Percentiles rank a stretch among this genome's conserved stretches.
Conservation (phyloP, 2,113 vertebrate genomes). For the Gavialis gangeticus region DNA sequence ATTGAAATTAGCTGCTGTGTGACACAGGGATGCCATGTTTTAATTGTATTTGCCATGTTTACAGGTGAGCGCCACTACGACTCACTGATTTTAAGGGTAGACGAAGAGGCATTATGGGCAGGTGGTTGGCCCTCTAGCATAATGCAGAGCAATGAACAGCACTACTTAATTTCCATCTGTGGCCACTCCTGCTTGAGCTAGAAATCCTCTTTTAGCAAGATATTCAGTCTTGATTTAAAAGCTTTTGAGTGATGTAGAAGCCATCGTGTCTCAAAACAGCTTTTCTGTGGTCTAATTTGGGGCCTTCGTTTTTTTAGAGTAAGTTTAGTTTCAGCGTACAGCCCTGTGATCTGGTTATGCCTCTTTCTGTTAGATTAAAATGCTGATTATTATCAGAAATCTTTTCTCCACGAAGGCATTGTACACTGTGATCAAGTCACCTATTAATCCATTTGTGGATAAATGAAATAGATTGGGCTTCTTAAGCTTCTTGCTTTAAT, state of each 20-base stretch:
- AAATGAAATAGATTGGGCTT: neutral
- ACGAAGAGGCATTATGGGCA: neutral
- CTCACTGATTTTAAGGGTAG: neutral
- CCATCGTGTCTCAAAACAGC: neutral
- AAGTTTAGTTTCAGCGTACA: too few relatives aligned
- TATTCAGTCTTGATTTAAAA: neutral
- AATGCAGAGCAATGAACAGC: neutral
- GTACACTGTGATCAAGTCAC: neutral
- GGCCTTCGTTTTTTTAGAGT: too few relatives aligned
- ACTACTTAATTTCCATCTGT: neutral
- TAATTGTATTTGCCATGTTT: neutral
- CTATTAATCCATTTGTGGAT: neutral
- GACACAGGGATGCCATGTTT: neutral
- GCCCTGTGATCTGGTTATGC: too few relatives aligned
- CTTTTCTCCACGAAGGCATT: neutral
- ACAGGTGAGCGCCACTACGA: neutral
- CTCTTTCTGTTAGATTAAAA: neutral
- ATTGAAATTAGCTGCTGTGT: too few relatives aligned
- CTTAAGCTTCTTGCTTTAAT: too few relatives aligned
- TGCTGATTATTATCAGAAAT: neutral
- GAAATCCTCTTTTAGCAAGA: accelerated
- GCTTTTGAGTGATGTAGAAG: neutral
- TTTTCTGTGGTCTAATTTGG: too few relatives aligned
- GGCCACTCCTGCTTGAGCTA: neutral
- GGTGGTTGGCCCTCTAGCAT: neutral